Percentiles rank a stretch among this genome's conserved stretches.
Conservation (phyloP, 2,113 vertebrate species). For the Arothron firmamentum region DNA sequence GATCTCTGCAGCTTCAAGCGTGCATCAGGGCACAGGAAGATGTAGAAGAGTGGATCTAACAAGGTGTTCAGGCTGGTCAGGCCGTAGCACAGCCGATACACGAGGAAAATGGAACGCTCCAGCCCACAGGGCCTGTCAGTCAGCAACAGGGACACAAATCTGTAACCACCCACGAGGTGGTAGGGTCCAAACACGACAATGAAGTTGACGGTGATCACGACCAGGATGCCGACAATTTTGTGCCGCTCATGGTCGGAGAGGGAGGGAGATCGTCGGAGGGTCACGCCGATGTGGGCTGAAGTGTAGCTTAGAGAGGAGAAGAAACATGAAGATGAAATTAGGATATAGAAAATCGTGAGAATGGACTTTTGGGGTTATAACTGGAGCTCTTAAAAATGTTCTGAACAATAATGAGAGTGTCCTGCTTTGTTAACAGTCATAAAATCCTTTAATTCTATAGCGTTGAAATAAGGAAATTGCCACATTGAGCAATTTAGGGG, state of each 20-base stretch:
- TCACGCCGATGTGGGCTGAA: constrained; percentile 70
- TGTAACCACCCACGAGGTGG: constrained; percentile 74
- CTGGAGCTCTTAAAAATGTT: no score
- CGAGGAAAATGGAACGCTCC: constrained; percentile 70
- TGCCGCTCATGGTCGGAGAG: constrained; percentile 67
- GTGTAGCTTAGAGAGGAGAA: constrained; percentile 64
- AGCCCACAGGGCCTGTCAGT: constrained; percentile 64
- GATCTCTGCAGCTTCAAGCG: constrained; percentile 70
- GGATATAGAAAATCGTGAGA: neutral
- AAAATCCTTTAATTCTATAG: no score
- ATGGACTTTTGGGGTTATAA: no score
- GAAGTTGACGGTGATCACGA: constrained; percentile 77
- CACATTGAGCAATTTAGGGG: no score
- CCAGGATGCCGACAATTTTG: constrained; percentile 74
- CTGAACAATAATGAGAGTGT: no score
- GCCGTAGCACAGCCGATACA: constrained; percentile 75
- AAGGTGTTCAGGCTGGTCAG: constrained; percentile 79
- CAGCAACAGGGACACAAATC: constrained; percentile 70
- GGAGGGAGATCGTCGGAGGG: constrained; percentile 70
- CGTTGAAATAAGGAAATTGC: no score
- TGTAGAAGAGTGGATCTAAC: constrained; percentile 78
- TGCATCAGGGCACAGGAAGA: constrained; percentile 74
- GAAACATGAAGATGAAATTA: neutral
- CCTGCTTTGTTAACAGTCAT: no score
- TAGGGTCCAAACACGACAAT: constrained; percentile 76